phyloP scores from a whole-genome alignment of 2,888 invertebrate species.

The Phengaris arion region DNA sequence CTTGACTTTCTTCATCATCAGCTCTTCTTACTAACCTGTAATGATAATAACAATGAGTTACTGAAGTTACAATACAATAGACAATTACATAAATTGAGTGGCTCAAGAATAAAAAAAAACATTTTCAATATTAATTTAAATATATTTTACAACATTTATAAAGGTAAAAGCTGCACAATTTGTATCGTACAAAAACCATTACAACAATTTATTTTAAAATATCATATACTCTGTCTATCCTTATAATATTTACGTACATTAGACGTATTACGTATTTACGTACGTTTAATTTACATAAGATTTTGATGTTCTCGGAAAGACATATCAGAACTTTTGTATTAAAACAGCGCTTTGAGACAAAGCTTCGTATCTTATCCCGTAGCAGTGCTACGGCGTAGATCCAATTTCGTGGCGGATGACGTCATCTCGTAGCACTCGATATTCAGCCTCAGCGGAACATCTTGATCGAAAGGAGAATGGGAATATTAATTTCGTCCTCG shows the following conservation, averaged over 20 bases:
- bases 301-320: background rate
- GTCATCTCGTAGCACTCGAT: conserved; percentile 13
- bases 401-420: conserved; percentile 17
- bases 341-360: conserved; percentile 3
- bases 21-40: too few relatives aligned
- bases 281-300: background rate
- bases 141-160: too few relatives aligned
- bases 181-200: too few relatives aligned
- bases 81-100: too few relatives aligned
- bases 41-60: too few relatives aligned
- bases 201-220: too few relatives aligned
- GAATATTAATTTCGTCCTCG: background rate
- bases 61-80: too few relatives aligned
- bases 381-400: conserved; percentile 5
- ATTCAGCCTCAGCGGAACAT: background rate
- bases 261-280: too few relatives aligned
- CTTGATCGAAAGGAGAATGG: background rate
- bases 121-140: too few relatives aligned
- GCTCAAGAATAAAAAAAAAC: too few relatives aligned
- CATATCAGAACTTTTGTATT: background rate
- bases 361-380: conserved; percentile 9
- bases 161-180: too few relatives aligned
- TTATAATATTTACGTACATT: background rate
- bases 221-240: too few relatives aligned
- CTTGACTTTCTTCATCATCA: background rate